Evolutionary conservation across 2,113 vertebrate species (phyloP).

Genomic region (Gavia stellata): DNA sequence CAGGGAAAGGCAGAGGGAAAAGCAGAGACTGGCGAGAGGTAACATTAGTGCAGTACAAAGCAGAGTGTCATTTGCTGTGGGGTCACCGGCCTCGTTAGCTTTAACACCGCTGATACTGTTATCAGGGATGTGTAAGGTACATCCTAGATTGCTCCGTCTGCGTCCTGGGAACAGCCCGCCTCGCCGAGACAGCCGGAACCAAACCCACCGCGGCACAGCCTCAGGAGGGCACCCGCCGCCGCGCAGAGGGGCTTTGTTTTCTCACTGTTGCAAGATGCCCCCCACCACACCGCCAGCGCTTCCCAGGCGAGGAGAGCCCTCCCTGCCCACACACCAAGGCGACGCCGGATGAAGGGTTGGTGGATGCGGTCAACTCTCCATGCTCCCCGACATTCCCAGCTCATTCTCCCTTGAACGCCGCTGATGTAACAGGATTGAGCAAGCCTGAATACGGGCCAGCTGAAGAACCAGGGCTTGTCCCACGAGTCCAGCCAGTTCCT

Average conservation of each 20-base stretch:
- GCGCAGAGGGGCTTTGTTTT: too few relatives aligned
- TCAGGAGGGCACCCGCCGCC: background rate
- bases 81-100: background rate
- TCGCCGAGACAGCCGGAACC: background rate
- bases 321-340: background rate
- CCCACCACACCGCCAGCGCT: rapidly evolving
- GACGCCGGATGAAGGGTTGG: rapidly evolving
- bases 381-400: background rate
- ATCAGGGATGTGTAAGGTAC: background rate
- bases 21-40: background rate
- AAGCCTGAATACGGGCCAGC: background rate
- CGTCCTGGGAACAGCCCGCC: background rate
- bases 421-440: too few relatives aligned
- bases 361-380: background rate
- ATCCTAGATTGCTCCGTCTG: background rate
- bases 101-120: background rate
- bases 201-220: background rate
- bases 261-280: background rate
- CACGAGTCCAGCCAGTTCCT: background rate
- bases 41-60: background rate
- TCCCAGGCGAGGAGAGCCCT: background rate
- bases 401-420: background rate
- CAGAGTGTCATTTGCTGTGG: background rate
- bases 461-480: background rate
- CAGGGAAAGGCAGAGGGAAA: background rate